phyloP scores from a whole-genome alignment of 2,797 vertebrate genomes.

The Phoeniculus purpureus region DNA sequence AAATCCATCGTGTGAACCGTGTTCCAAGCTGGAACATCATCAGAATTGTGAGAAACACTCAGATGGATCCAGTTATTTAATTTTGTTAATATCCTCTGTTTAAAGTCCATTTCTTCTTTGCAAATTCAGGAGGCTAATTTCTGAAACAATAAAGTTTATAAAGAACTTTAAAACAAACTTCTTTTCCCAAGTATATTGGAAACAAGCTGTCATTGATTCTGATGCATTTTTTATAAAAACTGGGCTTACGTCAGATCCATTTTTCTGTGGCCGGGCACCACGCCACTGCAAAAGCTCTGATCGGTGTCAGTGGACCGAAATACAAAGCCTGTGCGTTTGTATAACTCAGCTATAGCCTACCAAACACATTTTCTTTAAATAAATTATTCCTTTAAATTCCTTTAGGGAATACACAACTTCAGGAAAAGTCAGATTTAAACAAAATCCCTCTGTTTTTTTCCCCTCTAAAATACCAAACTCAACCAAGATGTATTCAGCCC shows the following conservation, averaged over 20 bases:
- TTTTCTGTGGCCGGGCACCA: neutral
- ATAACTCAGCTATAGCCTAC: neutral
- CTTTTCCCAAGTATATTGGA: neutral
- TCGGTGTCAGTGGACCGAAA: neutral
- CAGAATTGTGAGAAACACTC: neutral
- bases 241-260: neutral
- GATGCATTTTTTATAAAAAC: neutral
- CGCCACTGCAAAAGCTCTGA: neutral
- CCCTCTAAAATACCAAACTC: neutral
- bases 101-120: constrained; percentile 1
- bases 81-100: neutral
- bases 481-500: neutral
- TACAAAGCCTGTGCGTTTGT: neutral
- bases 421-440: neutral
- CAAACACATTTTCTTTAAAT: neutral
- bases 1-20: neutral
- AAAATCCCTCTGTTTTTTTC: neutral
- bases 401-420: neutral
- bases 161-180: neutral
- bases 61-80: neutral
- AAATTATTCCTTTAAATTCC: neutral
- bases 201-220: neutral
- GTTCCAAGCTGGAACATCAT: neutral
- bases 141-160: neutral
- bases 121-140: neutral